A percentile compares a stretch with the other conserved stretches of the same genome.
These are phyloP conservation scores for Alauda arvensis DNA, from an alignment of 2,797 vertebrate genomes.

Conservation along the genomic window DNA sequence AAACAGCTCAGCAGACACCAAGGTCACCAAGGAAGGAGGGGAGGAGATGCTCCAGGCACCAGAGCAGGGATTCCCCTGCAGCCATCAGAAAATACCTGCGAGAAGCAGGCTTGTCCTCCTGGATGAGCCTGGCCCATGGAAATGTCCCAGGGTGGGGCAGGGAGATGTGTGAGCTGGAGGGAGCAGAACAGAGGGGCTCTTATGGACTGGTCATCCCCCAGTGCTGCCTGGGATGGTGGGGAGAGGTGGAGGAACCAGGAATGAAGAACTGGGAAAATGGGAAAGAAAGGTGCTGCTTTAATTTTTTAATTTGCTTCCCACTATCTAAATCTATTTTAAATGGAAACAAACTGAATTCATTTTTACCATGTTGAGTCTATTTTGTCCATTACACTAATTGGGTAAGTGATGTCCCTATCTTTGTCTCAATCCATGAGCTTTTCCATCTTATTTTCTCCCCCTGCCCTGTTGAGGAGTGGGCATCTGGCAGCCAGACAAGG, in stretches of 20 bases:
- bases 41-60: neutral
- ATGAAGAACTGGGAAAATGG: neutral
- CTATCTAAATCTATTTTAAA: neutral
- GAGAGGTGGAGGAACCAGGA: neutral
- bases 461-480: neutral
- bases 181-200: neutral
- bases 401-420: neutral
- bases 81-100: fast-evolving
- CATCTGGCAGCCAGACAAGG: neutral
- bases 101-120: neutral
- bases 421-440: neutral
- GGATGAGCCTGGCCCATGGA: fast-evolving
- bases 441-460: neutral
- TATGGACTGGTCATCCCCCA: neutral
- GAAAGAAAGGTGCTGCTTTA: neutral
- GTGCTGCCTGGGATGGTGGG: neutral
- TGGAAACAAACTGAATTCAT: neutral
- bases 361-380: neutral
- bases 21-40: neutral
- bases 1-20: neutral
- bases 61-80: neutral
- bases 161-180: neutral
- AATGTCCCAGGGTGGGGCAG: neutral
- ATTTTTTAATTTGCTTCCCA: neutral
- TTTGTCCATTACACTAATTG: neutral